These are phyloP conservation scores for Gasterosteus nipponicus DNA, from an alignment of 2,113 vertebrate genomes.

Conservation along the genomic window DNA sequence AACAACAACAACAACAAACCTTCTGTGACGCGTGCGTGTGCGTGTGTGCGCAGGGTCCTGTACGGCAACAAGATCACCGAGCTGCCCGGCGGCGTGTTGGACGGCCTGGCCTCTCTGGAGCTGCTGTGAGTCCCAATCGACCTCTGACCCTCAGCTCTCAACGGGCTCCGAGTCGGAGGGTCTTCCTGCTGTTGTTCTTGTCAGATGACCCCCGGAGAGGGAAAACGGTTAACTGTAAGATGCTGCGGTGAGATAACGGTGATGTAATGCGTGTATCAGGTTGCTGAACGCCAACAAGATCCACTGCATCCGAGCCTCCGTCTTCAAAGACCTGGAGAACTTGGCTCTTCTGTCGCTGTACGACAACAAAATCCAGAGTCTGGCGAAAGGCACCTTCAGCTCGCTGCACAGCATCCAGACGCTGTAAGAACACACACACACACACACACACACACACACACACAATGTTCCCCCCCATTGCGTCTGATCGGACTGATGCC, in stretches of 20 bases:
- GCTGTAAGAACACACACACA: slow-evolving; percentile 78
- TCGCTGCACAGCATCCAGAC: slow-evolving; percentile 93
- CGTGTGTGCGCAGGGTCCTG: slow-evolving; percentile 85
- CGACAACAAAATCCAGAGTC: slow-evolving; percentile 96
- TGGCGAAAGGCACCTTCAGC: slow-evolving; percentile 93
- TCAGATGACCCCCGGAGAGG: no score
- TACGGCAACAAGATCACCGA: slow-evolving; percentile 98
- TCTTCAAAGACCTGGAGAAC: slow-evolving; percentile 94
- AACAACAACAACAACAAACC: no score
- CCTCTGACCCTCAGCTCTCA: no score
- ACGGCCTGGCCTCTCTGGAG: slow-evolving; percentile 91
- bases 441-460: background rate
- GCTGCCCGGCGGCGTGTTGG: slow-evolving; percentile 91
- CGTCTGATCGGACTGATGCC: slow-evolving; percentile 26
- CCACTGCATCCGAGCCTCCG: slow-evolving; percentile 88
- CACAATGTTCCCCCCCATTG: slow-evolving; percentile 2
- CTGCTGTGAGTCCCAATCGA: slow-evolving; percentile 88
- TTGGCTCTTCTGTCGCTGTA: slow-evolving; percentile 94
- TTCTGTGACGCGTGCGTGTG: no score
- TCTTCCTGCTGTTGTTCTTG: no score
- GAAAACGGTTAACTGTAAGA: no score
- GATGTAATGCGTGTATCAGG: slow-evolving; percentile 71
- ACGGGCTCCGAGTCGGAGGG: no score
- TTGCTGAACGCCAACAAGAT: slow-evolving; percentile 97
- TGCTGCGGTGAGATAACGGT: background rate